Evolutionary conservation across 2,113 vertebrate species (phyloP).

Genomic region (Gadus macrocephalus): DNA sequence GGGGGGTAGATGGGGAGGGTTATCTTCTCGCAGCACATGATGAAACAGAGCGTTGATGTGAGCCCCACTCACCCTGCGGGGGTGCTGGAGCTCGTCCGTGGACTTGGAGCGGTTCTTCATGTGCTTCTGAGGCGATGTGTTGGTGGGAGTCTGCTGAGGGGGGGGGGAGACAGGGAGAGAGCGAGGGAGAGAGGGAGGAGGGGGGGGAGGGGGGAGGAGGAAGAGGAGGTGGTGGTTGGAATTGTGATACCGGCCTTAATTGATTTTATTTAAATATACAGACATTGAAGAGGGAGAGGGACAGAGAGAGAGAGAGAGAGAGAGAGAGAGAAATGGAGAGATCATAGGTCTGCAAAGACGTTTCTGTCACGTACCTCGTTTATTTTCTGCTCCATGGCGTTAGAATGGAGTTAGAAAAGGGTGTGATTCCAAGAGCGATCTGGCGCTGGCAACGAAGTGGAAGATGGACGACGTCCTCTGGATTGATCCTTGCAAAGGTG

Average conservation of each 20-base stretch:
- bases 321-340: background rate
- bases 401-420: background rate
- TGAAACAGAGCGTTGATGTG: background rate
- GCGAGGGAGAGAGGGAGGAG: background rate
- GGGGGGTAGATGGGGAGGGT: background rate
- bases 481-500: background rate
- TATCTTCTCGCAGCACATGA: too few relatives aligned
- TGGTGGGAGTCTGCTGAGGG: slow-evolving; percentile 54
- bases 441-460: slow-evolving; percentile 3
- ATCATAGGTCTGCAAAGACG: background rate
- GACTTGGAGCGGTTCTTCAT: slow-evolving; percentile 81
- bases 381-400: slow-evolving; percentile 70
- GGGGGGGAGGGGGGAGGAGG: too few relatives aligned
- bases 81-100: slow-evolving; percentile 78
- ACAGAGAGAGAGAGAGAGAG: too few relatives aligned
- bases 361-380: slow-evolving; percentile 43
- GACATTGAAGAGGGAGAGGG: too few relatives aligned
- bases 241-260: too few relatives aligned
- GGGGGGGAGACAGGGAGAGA: background rate
- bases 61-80: slow-evolving; percentile 71
- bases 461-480: slow-evolving; percentile 13
- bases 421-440: slow-evolving; percentile 7
- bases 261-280: too few relatives aligned
- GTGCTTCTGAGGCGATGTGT: slow-evolving; percentile 76
- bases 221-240: too few relatives aligned